Evolutionary conservation across 2,113 vertebrate genomes (phyloP), one percentile per base, ranked within the genome.

Genomic region (Pygoscelis antarcticus): DNA sequence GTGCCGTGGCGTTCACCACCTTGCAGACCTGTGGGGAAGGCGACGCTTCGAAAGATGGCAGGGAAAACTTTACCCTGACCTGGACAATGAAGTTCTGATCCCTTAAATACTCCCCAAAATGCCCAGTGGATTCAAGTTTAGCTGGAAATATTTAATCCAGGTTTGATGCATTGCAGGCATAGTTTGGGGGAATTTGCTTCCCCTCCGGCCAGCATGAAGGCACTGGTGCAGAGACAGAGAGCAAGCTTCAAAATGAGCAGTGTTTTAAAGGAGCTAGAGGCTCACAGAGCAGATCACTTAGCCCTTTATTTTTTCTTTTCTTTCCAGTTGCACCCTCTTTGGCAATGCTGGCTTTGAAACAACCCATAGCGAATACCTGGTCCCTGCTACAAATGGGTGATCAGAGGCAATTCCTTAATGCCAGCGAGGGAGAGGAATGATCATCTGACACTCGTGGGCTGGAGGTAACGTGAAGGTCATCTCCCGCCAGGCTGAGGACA

Each of bases 1-100:
- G 98, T 2, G 97, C 98, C 13, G 99, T 99, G 69, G 98, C 97
- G 30, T 99, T 99, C 90, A 99, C 95, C 25, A 98, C 99, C 95
- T 98, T 99, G 82, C 99, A 99, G 47, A 99, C 99, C 99, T 99
- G 83, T 0, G 16, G 49, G 52, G 21, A 74, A 61, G 18, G 34
- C 1, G 4, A 27, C 2, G 11, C 6, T 34, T 4, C 57, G 71
- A 20, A 21, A 18, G 14, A 21, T 2, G 0, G n/a, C 54, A 19
- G 23, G 46, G 42, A 40, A 44, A n/a, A 2, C 44, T 6, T 32
- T 4, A 55, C 20, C 83, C 77, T 1, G 26, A 16, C 83, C 30
- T 3, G 58, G 27, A 25, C 71, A 19, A 6, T 0, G 13, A 4
- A 4, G n/a, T 34, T 75, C 80, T 5, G 7, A 2, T 19, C 44